Percentiles rank a stretch among this genome's conserved stretches.
Conservation (phyloP, 2,888 invertebrate species). For the Cheilosia variabilis region DNA sequence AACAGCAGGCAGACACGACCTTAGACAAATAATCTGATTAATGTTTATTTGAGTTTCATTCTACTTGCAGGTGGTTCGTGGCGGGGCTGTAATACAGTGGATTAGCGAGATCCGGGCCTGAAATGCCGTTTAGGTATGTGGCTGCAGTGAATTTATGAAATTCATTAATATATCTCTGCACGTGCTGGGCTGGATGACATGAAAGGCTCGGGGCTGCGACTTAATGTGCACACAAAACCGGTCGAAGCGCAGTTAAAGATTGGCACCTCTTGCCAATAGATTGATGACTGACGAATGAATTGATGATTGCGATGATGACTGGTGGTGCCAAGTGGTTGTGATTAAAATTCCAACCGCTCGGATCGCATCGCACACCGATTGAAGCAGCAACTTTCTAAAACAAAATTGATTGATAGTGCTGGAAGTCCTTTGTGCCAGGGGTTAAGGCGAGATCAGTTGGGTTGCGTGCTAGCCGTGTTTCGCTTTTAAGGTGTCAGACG, state of each 20-base stretch:
- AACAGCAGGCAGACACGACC: constrained; percentile 73
- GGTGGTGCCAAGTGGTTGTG: constrained; percentile 17
- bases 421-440: not conserved
- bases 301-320: constrained; percentile 51
- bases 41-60: constrained; percentile 60
- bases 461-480: not conserved
- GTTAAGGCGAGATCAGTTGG: not conserved
- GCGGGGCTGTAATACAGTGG: constrained; percentile 14
- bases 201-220: not conserved
- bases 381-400: not conserved
- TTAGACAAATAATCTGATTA: constrained; percentile 75
- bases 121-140: not conserved
- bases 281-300: constrained; percentile 52
- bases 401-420: not conserved
- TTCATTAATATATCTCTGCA: constrained; percentile 2
- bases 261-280: constrained; percentile 35
- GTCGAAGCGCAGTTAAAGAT: constrained; percentile 7
- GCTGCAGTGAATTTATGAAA: not conserved
- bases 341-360: constrained; percentile 1
- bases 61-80: not conserved
- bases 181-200: not conserved
- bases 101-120: constrained; percentile 27
- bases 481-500: not conserved
- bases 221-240: constrained; percentile 1
- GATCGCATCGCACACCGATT: not conserved